These are phyloP conservation scores for Paramormyrops kingsleyae DNA, from an alignment of 2,113 vertebrate genomes.

Conservation along the genomic window DNA sequence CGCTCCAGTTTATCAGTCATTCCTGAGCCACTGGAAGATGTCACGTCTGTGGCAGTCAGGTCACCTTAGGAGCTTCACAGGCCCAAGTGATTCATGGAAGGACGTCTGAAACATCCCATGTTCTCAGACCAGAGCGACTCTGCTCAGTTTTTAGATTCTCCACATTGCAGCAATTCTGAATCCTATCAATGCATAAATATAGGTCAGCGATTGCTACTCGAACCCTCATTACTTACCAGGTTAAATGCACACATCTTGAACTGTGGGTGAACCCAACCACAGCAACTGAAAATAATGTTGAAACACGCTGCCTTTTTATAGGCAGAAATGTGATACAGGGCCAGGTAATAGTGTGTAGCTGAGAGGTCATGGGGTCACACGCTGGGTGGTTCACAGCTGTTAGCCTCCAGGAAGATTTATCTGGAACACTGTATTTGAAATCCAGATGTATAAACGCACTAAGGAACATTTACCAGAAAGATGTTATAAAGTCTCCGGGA, in stretches of 20 bases:
- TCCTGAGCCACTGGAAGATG: background rate
- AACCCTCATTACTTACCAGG: slow-evolving; percentile 18
- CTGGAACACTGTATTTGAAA: background rate
- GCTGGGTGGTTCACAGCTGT: background rate
- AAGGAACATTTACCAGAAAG: background rate
- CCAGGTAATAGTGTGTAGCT: background rate
- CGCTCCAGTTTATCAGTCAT: background rate
- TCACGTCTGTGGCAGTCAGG: background rate
- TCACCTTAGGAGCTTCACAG: background rate
- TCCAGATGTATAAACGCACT: background rate
- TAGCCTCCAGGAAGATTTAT: background rate
- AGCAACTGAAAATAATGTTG: background rate
- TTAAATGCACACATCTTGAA: slow-evolving; percentile 4
- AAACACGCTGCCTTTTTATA: background rate
- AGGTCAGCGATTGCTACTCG: slow-evolving; percentile 1
- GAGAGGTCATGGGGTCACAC: background rate
- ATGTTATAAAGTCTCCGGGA: background rate
- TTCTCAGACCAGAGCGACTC: slow-evolving; percentile 12
- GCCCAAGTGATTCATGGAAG: background rate
- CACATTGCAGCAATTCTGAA: slow-evolving; percentile 28
- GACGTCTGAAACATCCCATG: background rate
- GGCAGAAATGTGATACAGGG: background rate
- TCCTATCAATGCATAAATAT: slow-evolving; percentile 25
- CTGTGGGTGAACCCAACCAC: background rate
- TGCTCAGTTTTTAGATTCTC: slow-evolving; percentile 25